A percentile compares a stretch with the other conserved stretches of the same genome.
Evolutionary conservation across 2,113 vertebrate genomes (phyloP).

Genomic region (Sciurus niger): DNA sequence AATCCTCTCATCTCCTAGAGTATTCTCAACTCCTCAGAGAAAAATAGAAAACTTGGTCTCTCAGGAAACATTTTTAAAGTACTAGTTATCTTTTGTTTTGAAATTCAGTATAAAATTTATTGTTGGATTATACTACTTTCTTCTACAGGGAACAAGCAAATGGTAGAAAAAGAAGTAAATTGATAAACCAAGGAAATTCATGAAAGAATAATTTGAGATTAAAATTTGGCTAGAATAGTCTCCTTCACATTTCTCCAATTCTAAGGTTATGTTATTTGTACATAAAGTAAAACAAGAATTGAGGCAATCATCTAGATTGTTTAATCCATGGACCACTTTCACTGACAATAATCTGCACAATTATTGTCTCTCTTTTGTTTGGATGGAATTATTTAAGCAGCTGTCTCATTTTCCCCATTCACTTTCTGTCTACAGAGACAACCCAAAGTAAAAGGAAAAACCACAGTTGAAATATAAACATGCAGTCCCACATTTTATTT

Average conservation of each 20-base stretch:
- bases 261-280: not conserved
- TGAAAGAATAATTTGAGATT: conserved; percentile 48
- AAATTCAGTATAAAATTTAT: conserved; percentile 25
- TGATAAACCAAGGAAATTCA: not conserved
- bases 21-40: not conserved
- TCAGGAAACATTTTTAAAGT: conserved; percentile 40
- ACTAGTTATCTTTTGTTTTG: conserved; percentile 47
- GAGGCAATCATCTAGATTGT: not conserved
- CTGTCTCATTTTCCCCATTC: conserved; percentile 20
- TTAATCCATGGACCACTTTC: conserved; percentile 22
- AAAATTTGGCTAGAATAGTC: conserved; percentile 4
- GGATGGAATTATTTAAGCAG: conserved; percentile 25
- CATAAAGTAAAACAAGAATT: conserved; percentile 4
- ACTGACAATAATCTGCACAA: not conserved
- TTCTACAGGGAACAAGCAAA: not conserved
- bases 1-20: not conserved
- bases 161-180: not conserved
- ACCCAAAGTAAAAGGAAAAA: conserved; percentile 55
- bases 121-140: not conserved
- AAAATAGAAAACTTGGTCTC: not conserved
- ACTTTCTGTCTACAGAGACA: conserved; percentile 17
- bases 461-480: not conserved
- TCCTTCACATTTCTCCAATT: conserved; percentile 1
- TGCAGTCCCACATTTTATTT: conserved; percentile 40
- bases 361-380: not conserved